These are phyloP conservation scores for Dolichallabes microphthalmus DNA, from an alignment of 2,113 vertebrate genomes.

Conservation along the genomic window DNA sequence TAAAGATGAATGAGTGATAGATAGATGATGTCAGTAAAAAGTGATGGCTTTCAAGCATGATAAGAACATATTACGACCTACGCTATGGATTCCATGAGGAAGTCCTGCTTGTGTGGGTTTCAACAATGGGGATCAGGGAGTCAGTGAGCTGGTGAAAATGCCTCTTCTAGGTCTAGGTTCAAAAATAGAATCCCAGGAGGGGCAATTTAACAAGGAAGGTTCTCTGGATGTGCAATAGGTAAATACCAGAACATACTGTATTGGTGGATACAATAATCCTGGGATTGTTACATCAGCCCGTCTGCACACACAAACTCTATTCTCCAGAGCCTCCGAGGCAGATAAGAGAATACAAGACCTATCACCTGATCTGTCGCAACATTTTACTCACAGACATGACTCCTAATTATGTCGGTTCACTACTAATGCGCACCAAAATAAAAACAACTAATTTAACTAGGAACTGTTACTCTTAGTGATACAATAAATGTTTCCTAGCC, in stretches of 20 bases:
- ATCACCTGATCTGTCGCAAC: neutral
- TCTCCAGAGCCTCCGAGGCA: neutral
- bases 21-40: neutral
- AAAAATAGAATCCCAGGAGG: neutral
- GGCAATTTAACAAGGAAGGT: neutral
- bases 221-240: neutral
- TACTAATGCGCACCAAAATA: neutral
- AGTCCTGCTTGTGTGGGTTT: neutral
- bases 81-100: neutral
- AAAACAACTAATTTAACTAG: neutral
- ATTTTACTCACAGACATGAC: neutral
- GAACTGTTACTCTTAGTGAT: neutral
- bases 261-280: neutral
- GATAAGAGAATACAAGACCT: neutral
- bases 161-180: neutral
- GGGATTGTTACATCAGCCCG: slow-evolving; percentile 8
- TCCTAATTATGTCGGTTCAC: neutral
- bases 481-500: neutral
- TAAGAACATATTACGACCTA: neutral
- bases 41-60: neutral
- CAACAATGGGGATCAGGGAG: neutral
- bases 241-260: neutral
- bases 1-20: neutral
- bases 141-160: neutral
- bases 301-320: slow-evolving; percentile 2